phyloP scores from a whole-genome alignment of 2,888 invertebrate species.

The Arrhopalites spinosus region DNA sequence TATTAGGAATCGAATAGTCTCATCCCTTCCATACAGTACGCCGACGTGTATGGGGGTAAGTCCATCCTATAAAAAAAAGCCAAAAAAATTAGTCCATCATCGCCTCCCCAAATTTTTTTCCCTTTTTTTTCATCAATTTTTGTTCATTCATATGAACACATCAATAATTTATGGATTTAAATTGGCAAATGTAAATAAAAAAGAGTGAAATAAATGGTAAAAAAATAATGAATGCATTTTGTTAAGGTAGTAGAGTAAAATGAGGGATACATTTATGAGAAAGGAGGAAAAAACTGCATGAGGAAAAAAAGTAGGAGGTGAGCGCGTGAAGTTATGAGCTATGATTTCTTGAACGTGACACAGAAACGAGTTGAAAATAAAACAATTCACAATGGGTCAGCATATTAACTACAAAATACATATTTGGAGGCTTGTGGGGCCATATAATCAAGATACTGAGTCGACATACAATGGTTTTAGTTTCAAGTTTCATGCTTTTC shows the following conservation, averaged over 20 bases:
- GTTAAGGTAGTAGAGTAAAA: not conserved
- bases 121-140: not conserved
- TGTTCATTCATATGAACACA: too few relatives aligned
- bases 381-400: slow-evolving; percentile 19
- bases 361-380: too few relatives aligned
- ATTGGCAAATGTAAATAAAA: not conserved
- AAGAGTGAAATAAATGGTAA: not conserved
- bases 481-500: slow-evolving; percentile 10
- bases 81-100: not conserved
- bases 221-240: not conserved
- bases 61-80: slow-evolving; percentile 77
- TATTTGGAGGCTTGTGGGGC: not conserved
- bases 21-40: slow-evolving; percentile 93
- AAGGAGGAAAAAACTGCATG: slow-evolving; percentile 21
- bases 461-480: slow-evolving; percentile 34
- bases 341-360: slow-evolving; percentile 39
- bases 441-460: slow-evolving; percentile 19
- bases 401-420: slow-evolving; percentile 2
- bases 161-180: too few relatives aligned
- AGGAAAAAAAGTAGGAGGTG: slow-evolving; percentile 2
- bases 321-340: slow-evolving; percentile 30
- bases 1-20: slow-evolving; percentile 67
- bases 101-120: not conserved
- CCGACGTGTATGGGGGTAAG: slow-evolving; percentile 96
- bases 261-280: not conserved